Evolutionary conservation across 1,140 invertebrate genomes (phyloP), one percentile per base, ranked within the genome.

Genomic region (Monochamus saltuarius): DNA sequence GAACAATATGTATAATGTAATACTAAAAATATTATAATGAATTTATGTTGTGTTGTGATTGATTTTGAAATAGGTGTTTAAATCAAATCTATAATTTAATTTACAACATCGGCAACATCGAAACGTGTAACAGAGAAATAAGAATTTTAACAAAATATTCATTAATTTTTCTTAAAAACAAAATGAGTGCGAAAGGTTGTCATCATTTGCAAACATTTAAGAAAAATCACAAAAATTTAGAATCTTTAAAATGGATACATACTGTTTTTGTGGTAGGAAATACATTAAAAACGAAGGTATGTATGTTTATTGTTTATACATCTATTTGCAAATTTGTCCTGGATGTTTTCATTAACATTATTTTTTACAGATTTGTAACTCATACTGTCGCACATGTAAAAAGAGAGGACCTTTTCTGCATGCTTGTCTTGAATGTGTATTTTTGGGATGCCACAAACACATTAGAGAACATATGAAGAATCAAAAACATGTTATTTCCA

Each of bases 371-470:
- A 88, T 89, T 19, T 82, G 85, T 67, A 86, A 87, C 76, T 86
- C 86, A 69, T 80, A 88, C 45, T 93, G 91, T 77, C 87, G 89
- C 63, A 85, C 85, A 50, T 95, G 92, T 78, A 84, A 87, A 66
- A 84, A 84, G 46, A 81, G 85, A 64, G 86, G 87, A 40, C 85
- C 88, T 38, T 84, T 91, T 45, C 79, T 95, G 56, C 92, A 95
- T 79, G 89, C 91, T 22, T 97, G 95, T 77, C 79, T 97, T 19
- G 88, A 93, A 63, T 97, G 95, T 80, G 90, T 95, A 64, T 95
- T 86, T 77, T 94, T 97, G 78, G 94, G 90, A 16, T 97, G 95
- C 75, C 90, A 91, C 65, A 82, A 85, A 35, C 94, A 96, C 72
- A 92, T 95, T 65, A 87, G 92, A 70, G 87, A 92, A 51, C 94